phyloP scores from a whole-genome alignment of 2,113 vertebrate species.

The Amia ocellicauda region DNA sequence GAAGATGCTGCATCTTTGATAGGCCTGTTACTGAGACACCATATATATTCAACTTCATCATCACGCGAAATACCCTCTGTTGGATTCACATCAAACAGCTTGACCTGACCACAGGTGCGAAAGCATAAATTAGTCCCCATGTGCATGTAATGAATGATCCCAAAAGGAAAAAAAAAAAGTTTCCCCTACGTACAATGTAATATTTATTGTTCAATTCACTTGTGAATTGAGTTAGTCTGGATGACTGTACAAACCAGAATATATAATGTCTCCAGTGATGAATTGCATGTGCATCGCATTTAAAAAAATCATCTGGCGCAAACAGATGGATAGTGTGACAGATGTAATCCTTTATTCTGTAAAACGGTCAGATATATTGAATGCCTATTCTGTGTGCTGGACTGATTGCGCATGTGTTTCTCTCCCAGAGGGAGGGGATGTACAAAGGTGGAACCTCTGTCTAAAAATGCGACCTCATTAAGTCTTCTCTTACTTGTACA shows the following conservation, averaged over 20 bases:
- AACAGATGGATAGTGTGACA: conserved; percentile 26
- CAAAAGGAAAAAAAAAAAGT: background rate
- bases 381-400: no score
- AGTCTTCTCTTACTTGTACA: background rate
- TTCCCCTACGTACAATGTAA: background rate
- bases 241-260: background rate
- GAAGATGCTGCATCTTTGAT: background rate
- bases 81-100: background rate
- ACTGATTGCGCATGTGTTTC: no score
- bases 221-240: conserved; percentile 1
- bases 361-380: no score
- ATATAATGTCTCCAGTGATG: conserved; percentile 7
- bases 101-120: background rate
- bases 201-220: conserved; percentile 2
- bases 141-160: background rate
- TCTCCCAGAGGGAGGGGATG: no score
- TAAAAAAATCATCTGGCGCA: background rate
- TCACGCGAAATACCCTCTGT: background rate
- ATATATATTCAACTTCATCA: background rate
- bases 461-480: no score
- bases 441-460: no score
- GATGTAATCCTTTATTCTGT: conserved; percentile 18
- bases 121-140: background rate
- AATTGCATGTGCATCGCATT: background rate
- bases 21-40: no score